Evolutionary conservation across 2,888 invertebrate genomes (phyloP).

Genomic region (Nemotelus pantherinus): DNA sequence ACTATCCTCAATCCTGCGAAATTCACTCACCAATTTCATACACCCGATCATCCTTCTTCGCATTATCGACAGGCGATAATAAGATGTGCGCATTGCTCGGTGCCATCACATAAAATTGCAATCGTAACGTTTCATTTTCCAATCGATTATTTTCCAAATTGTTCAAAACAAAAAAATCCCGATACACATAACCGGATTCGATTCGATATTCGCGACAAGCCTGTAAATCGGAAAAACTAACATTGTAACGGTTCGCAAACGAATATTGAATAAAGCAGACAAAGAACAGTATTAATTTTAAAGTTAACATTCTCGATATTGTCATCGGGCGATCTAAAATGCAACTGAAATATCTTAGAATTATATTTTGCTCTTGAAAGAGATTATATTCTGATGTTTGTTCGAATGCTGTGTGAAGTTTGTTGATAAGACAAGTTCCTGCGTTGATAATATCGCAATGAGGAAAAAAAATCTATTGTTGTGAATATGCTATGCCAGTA

Average conservation of each 20-base stretch:
- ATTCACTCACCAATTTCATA: conserved; percentile 71
- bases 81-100: conserved; percentile 76
- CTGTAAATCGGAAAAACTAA: conserved; percentile 58
- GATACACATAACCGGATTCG: conserved; percentile 69
- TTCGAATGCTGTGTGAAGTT: neutral
- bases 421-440: conserved; percentile 16
- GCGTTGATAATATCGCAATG: neutral
- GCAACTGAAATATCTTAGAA: neutral
- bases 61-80: conserved; percentile 67
- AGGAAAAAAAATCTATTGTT: too few relatives aligned
- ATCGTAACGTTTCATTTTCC: conserved; percentile 64
- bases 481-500: too few relatives aligned
- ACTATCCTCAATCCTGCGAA: too few relatives aligned
- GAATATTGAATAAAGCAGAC: neutral
- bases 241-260: conserved; percentile 53
- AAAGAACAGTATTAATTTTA: neutral
- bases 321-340: neutral
- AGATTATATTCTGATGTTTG: neutral
- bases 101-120: conserved; percentile 75
- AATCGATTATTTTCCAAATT: conserved; percentile 59
- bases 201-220: conserved; percentile 69
- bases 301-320: neutral
- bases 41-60: conserved; percentile 67
- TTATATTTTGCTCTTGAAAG: neutral
- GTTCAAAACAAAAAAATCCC: conserved; percentile 68